phyloP scores from a whole-genome alignment of 2,888 invertebrate genomes.

The Gastracanthus pulcherrimus region DNA sequence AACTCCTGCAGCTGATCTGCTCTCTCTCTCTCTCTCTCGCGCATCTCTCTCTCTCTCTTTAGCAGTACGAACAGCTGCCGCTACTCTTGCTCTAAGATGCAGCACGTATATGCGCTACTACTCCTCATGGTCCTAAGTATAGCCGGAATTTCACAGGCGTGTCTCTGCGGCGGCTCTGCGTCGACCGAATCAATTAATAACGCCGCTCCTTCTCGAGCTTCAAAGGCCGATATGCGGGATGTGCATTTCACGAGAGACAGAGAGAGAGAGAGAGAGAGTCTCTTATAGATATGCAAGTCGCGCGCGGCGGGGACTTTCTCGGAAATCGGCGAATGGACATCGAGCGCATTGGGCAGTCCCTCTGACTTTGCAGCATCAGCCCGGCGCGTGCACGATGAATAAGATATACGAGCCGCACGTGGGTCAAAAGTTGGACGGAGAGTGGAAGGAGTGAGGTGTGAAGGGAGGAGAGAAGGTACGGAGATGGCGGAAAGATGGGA shows the following conservation, averaged over 20 bases:
- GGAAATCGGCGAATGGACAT: neutral
- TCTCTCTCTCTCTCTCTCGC: neutral
- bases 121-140: neutral
- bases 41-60: no score
- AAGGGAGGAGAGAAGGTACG: neutral
- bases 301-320: neutral
- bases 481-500: no score
- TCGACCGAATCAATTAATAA: constrained; percentile 36
- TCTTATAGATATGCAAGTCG: neutral
- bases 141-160: neutral
- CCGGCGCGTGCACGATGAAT: neutral
- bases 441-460: neutral
- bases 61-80: neutral
- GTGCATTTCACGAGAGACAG: no score
- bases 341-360: no score
- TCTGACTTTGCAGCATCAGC: neutral
- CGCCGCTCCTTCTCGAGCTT: neutral
- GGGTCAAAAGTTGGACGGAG: constrained; percentile 7
- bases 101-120: no score
- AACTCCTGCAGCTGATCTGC: constrained; percentile 52
- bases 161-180: neutral
- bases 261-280: no score
- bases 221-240: neutral
- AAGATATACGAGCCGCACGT: constrained; percentile 20
- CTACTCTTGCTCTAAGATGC: no score